Percentiles rank a stretch among this genome's conserved stretches.
These are phyloP conservation scores for Odiellus spinosus DNA, from an alignment of 2,888 invertebrate genomes.

Conservation along the genomic window DNA sequence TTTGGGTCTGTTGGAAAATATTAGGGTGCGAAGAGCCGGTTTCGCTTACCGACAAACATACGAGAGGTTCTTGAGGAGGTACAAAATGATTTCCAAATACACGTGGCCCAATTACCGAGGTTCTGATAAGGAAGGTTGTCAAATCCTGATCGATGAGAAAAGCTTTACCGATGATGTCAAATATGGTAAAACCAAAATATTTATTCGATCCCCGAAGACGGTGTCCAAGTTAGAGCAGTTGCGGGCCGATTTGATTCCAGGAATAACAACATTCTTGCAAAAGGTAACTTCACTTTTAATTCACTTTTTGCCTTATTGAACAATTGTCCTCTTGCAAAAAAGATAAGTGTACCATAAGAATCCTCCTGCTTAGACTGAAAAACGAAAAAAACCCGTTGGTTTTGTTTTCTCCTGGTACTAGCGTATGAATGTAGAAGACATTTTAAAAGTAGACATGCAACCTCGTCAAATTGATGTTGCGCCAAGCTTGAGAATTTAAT, in stretches of 20 bases:
- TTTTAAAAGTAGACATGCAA: too few species aligned
- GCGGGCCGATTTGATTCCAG: slow-evolving; percentile 71
- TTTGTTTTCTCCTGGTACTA: too few species aligned
- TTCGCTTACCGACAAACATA: slow-evolving; percentile 92
- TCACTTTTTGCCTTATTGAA: not conserved
- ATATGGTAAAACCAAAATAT: slow-evolving; percentile 89
- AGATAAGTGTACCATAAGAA: too few species aligned
- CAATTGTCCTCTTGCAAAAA: too few species aligned
- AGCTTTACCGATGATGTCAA: slow-evolving; percentile 66
- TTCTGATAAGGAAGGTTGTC: slow-evolving; percentile 61
- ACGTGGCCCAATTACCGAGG: slow-evolving; percentile 93
- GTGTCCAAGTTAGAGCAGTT: slow-evolving; percentile 74
- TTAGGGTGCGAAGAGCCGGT: slow-evolving; percentile 85
- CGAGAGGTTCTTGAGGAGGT: slow-evolving; percentile 78
- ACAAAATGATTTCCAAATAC: slow-evolving; percentile 88
- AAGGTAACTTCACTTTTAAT: slow-evolving; percentile 56
- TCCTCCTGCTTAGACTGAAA: too few species aligned
- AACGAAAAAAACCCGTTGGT: too few species aligned
- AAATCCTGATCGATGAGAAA: slow-evolving; percentile 64
- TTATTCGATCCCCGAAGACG: slow-evolving; percentile 81
- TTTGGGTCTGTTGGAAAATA: slow-evolving; percentile 85
- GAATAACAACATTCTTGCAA: slow-evolving; percentile 80
- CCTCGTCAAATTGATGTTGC: too few species aligned
- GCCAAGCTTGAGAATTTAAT: too few species aligned
- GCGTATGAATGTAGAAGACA: too few species aligned